phyloP scores from a whole-genome alignment of 2,888 invertebrate genomes.

The Physocephala rufipes region DNA sequence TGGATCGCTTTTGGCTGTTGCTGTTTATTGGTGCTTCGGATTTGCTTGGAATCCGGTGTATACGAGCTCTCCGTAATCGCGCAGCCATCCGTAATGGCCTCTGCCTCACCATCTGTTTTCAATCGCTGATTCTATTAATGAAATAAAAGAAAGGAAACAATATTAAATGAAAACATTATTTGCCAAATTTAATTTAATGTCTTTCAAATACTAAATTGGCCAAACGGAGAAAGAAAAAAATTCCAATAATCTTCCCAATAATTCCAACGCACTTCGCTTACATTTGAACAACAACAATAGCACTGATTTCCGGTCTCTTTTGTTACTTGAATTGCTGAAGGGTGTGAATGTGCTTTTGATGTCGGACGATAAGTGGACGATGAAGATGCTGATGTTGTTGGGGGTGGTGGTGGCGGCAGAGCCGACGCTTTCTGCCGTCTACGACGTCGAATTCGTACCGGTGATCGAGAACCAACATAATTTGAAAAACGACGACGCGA shows the following conservation, averaged over 20 bases:
- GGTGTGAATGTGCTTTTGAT: conserved; percentile 30
- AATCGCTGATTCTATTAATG: conserved; percentile 64
- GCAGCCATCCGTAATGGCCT: conserved; percentile 53
- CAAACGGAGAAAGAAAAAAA: too few relatives aligned
- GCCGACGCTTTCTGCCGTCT: conserved; percentile 56
- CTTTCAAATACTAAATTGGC: too few relatives aligned
- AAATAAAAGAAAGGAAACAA: conserved; percentile 39
- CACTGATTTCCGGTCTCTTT: conserved; percentile 39
- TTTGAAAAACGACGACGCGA: conserved; percentile 77
- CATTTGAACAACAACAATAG: conserved; percentile 61
- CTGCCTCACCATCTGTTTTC: conserved; percentile 60
- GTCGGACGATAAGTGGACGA: conserved; percentile 50
- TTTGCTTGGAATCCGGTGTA: conserved; percentile 43
- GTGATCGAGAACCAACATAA: conserved; percentile 74
- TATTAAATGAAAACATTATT: too few relatives aligned
- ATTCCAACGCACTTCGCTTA: conserved; percentile 49
- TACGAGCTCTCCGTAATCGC: conserved; percentile 35
- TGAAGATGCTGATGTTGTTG: too few relatives aligned
- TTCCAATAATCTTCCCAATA: background rate
- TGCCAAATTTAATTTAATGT: too few relatives aligned
- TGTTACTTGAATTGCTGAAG: background rate
- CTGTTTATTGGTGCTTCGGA: conserved; percentile 43
- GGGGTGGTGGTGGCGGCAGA: conserved; percentile 47
- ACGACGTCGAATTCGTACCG: conserved; percentile 71
- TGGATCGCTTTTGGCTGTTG: conserved; percentile 36